These are phyloP conservation scores for Hemicentrotus pulcherrimus DNA, from an alignment of 35 echinoderm and acorn worm genomes.

Conservation along the genomic window DNA sequence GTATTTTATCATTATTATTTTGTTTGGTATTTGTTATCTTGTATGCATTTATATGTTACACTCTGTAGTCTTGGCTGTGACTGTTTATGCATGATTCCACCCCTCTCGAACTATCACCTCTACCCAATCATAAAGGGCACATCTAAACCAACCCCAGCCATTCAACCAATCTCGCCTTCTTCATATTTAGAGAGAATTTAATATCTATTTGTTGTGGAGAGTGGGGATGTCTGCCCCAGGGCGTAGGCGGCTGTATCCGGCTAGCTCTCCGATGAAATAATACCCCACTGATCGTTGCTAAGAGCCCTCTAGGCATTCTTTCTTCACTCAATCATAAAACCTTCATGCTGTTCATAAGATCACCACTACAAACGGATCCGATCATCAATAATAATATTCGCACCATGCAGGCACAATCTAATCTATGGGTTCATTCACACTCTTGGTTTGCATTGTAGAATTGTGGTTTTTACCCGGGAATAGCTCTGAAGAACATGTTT, in stretches of 20 bases:
- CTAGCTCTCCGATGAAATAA: constrained; percentile 19
- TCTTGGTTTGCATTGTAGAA: background rate
- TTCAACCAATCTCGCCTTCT: background rate
- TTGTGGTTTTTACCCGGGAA: background rate
- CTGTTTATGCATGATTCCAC: background rate
- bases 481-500: too few relatives aligned
- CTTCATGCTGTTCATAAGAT: background rate
- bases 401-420: background rate
- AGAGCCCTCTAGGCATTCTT: background rate
- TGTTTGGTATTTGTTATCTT: background rate
- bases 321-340: constrained; percentile 9
- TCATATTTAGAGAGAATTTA: constrained; percentile 40
- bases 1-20: background rate
- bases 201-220: constrained; percentile 42
- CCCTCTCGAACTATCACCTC: background rate
- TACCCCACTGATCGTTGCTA: background rate
- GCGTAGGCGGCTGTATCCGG: constrained; percentile 25
- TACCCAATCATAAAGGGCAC: background rate
- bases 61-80: background rate
- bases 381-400: background rate
- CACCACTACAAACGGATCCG: background rate
- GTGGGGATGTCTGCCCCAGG: constrained; percentile 4
- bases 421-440: background rate
- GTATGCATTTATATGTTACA: background rate
- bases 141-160: background rate